Percentiles rank a stretch among this genome's conserved stretches.
Evolutionary conservation across 2,797 vertebrate species (phyloP).

Genomic region (Xerus rutilus): DNA sequence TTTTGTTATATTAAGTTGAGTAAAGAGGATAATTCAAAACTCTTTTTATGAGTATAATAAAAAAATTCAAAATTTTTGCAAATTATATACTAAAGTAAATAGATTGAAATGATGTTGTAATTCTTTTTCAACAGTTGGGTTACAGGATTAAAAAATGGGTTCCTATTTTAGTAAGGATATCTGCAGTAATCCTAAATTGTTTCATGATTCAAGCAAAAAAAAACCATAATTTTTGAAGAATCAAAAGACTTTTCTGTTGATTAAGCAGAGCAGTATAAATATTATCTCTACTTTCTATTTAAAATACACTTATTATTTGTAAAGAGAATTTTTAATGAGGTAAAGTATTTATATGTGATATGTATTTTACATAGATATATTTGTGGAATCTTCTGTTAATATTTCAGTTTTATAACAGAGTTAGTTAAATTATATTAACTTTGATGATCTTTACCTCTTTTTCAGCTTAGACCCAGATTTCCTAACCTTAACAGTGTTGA

Average conservation of each 20-base stretch:
- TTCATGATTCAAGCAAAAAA: background rate
- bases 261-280: background rate
- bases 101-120: background rate
- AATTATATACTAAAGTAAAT: constrained; percentile 47
- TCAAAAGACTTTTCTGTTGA: background rate
- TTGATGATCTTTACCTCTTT: background rate
- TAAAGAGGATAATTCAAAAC: constrained; percentile 52
- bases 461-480: background rate
- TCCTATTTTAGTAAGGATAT: background rate
- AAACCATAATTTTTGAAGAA: background rate
- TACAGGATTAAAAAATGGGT: background rate
- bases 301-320: background rate
- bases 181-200: background rate
- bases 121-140: constrained; percentile 22
- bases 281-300: background rate
- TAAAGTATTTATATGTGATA: background rate
- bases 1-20: constrained; percentile 18
- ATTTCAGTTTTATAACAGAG: background rate
- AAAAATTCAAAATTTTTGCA: background rate
- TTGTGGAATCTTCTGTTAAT: background rate
- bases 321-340: background rate
- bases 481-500: background rate
- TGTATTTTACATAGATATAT: background rate
- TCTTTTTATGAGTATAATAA: constrained; percentile 38
- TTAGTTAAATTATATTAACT: background rate